A percentile compares a stretch with the other conserved stretches of the same genome.
Conservation (phyloP, 2,888 invertebrate genomes). For the Melitaea athalia region DNA sequence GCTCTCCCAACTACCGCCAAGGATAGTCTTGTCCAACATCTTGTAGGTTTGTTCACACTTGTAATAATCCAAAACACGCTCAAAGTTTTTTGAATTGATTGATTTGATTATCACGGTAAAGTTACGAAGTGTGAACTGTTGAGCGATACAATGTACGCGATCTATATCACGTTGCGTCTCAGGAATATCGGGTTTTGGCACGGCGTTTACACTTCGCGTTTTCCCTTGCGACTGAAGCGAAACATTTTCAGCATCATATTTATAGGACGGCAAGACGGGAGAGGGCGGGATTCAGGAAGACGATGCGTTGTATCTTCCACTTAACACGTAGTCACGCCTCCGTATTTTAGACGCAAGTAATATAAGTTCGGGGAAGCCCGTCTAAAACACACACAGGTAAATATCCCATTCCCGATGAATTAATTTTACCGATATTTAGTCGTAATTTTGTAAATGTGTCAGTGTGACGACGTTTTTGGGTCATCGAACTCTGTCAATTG, state of each 20-base stretch:
- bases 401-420: constrained; percentile 20
- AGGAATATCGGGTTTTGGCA: constrained; percentile 65
- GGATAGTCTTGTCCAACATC: constrained; percentile 75
- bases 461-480: constrained; percentile 29
- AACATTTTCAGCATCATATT: constrained; percentile 70
- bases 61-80: constrained; percentile 30
- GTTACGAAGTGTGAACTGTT: constrained; percentile 47
- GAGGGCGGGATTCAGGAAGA: constrained; percentile 74
- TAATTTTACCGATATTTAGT: neutral
- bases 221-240: constrained; percentile 75
- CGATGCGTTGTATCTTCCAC: constrained; percentile 63
- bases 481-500: constrained; percentile 37
- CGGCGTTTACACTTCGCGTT: constrained; percentile 64
- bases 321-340: constrained; percentile 68
- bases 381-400: constrained; percentile 49
- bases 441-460: constrained; percentile 19
- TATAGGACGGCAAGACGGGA: constrained; percentile 66
- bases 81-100: constrained; percentile 40
- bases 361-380: constrained; percentile 76
- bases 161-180: constrained; percentile 67
- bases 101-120: constrained; percentile 45
- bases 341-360: constrained; percentile 61
- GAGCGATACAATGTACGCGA: constrained; percentile 49
- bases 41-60: constrained; percentile 45
- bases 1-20: constrained; percentile 79